Base-by-base conservation (phyloP, 2,797 vertebrate genomes). In the Urosaurus nigricauda region DNA sequence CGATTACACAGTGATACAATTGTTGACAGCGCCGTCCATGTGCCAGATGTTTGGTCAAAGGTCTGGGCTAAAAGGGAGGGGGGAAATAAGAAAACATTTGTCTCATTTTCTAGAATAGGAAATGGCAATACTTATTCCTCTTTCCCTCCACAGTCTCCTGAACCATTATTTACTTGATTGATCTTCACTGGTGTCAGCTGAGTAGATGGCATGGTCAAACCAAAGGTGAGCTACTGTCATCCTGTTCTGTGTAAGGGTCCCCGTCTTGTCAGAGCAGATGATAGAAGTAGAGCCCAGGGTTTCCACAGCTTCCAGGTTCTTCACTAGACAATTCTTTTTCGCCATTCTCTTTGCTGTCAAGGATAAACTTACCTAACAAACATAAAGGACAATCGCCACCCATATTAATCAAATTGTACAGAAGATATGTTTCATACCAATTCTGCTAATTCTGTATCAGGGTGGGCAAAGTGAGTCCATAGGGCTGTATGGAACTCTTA, bases 181-280 rank as follows among this genome's bases (percentile, higher is more conserved):
- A 8, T 96, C 94, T 94, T 98, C 97, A 6, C 97, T 98, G 80
- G 97, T 98, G 88, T 98, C 97, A 0, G 97, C 96, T 4, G 94
- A 88, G 37, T 96, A 97, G 88, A 97, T 96, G 83, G 97, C 97
- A 70, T 96, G 95, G 70, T 98, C 97, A 40, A 98, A 98, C 97
- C 97, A 98, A 24, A 98, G 95, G 56, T 98, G 97, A 26, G 97
- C 97, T 2, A 98, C 97, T 0, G 97, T 98, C 97, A 98, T 98
- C 86, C 97, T 95, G 93, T 98, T 98, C 80, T 98, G 97, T 0
- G 97, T 98, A 68, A 98, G 96, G 12, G 97, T 98, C 1, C 97
- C 97, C 0, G 97, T 98, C 94, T 98, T 98, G 92, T 98, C 97
- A 0, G 97, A 97, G 84, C 97, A 98, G 92, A 98, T 98, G 92